Base-by-base conservation (phyloP, 2,113 vertebrate genomes). In the Corythoichthys haematopterus region DNA sequence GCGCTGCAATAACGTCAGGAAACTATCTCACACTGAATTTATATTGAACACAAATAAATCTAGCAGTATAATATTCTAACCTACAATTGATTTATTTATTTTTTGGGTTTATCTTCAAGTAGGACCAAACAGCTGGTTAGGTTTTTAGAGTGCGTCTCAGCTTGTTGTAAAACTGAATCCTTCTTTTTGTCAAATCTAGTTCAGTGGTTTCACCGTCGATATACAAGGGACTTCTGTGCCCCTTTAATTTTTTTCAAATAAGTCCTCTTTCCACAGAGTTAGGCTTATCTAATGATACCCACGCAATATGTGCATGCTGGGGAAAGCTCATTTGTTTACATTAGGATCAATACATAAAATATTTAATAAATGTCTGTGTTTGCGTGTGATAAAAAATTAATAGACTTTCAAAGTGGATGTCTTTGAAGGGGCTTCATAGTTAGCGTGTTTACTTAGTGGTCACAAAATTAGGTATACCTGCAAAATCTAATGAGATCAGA, bases 171-270 rank as follows among this genome's bases (percentile, higher is more conserved):
- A 80, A 75, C 84, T 74, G 13, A 86, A 81, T 50, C 65, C 77
- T 28, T 46, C 61, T 77, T 13, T 58, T 58, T 80, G 75, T 83
- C 70, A 68, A 82, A 86, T 85, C 65, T 78, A 66, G 48, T 62
- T 58, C 66, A 53, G 12, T 46, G 16, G 33, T 81, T 85, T 83
- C 62, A 74, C 75, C 69, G 71, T 71, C 79, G 85, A 84, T 82
- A 85, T 88, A 90, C 76, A 80, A 2, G 50, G 52, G 59, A 64
- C 65, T 70, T 55, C 56, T 1, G 68, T 55, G 47, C 68, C 77
- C 55, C 70, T 65, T 68, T 55, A 43, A 40, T 43, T 45, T 51
- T 68, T 45, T 73, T 66, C 63, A 11, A 43, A n/a, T 52, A 53
- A 55, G 47, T 50, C n/a, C 65, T n/a, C 33, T 28, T 20, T 36